phyloP scores from a whole-genome alignment of 1,140 invertebrate species.

The Pachyrhynchus sulphureomaculatus region DNA sequence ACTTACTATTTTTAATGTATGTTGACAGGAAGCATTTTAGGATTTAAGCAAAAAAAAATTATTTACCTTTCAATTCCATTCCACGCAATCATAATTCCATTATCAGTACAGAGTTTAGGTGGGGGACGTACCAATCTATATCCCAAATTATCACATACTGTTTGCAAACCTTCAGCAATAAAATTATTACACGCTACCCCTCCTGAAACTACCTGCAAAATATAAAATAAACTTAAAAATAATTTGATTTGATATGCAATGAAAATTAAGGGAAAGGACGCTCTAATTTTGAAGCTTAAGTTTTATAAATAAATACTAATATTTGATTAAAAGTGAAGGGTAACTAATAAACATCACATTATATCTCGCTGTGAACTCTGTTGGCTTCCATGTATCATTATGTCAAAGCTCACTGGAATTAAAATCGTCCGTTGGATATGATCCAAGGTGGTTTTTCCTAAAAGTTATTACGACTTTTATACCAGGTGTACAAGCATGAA shows the following conservation, averaged over 20 bases:
- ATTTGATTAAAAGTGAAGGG: neutral
- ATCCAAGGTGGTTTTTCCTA: no score
- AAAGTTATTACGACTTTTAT: no score
- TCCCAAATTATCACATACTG: slow-evolving; percentile 66
- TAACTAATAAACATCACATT: no score
- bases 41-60: no score
- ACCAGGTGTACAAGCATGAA: no score
- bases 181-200: slow-evolving; percentile 93
- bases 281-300: neutral
- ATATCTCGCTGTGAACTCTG: no score
- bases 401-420: no score
- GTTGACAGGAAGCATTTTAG: no score
- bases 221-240: neutral
- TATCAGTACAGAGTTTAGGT: slow-evolving; percentile 90
- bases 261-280: no score
- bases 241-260: neutral
- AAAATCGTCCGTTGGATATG: no score
- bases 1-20: no score
- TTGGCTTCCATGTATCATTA: no score
- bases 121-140: slow-evolving; percentile 76
- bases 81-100: slow-evolving; percentile 99
- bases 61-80: slow-evolving; percentile 82
- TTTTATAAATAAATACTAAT: neutral
- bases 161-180: slow-evolving; percentile 67
- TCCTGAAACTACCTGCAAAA: slow-evolving; percentile 80